phyloP scores from a whole-genome alignment of 2,888 invertebrate species.

The Mellilla xanthometata region DNA sequence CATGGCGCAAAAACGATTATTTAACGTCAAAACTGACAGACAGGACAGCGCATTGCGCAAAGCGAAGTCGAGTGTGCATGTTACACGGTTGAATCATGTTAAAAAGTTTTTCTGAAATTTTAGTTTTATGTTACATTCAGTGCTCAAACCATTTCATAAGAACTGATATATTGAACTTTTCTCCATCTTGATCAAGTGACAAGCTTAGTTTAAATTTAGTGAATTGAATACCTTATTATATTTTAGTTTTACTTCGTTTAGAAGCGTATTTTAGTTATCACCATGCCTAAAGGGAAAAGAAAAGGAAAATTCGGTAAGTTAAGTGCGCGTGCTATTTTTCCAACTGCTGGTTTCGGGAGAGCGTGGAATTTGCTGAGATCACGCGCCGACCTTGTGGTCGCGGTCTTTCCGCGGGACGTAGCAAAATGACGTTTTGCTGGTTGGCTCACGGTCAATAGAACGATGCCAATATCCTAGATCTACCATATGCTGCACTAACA shows the following conservation, averaged over 20 bases:
- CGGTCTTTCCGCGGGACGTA: constrained; percentile 57
- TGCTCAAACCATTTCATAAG: constrained; percentile 86
- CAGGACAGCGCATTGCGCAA: constrained; percentile 73
- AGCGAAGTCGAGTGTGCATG: constrained; percentile 77
- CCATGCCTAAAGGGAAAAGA: constrained; percentile 90
- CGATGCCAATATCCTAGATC: constrained; percentile 36
- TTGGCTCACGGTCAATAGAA: constrained; percentile 45
- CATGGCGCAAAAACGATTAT: constrained; percentile 52
- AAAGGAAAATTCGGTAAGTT: constrained; percentile 89
- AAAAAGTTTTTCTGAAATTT: constrained; percentile 88
- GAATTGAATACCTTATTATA: constrained; percentile 73
- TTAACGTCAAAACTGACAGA: constrained; percentile 53
- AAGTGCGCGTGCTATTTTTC: constrained; percentile 46
- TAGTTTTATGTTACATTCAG: constrained; percentile 87
- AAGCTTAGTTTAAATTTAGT: constrained; percentile 68
- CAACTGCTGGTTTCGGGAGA: constrained; percentile 23
- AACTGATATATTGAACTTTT: constrained; percentile 88
- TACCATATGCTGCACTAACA: constrained; percentile 45
- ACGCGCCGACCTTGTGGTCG: constrained; percentile 77
- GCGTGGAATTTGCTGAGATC: constrained; percentile 60
- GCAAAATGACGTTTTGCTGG: constrained; percentile 57
- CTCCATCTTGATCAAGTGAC: constrained; percentile 89
- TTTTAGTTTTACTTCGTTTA: constrained; percentile 59
- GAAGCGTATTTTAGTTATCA: constrained; percentile 61
- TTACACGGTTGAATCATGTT: constrained; percentile 85